These are phyloP conservation scores for Gisinianus flammeolus DNA, from an alignment of 2,888 invertebrate genomes.

Conservation along the genomic window DNA sequence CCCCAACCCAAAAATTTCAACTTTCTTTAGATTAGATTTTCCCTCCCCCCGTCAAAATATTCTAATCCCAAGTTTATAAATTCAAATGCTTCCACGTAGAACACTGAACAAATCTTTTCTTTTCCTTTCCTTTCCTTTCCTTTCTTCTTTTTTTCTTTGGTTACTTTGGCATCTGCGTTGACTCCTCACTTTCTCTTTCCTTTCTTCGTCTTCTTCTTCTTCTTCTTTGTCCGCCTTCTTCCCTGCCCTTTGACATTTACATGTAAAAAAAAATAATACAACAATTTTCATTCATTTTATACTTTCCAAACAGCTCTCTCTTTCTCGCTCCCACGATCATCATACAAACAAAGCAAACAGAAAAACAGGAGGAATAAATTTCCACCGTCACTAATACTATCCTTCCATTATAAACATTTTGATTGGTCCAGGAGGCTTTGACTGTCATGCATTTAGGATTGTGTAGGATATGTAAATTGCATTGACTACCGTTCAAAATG, in stretches of 20 bases:
- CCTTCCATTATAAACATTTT: too few species aligned
- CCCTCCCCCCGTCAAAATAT: neutral
- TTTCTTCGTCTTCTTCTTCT: neutral
- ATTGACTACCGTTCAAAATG: neutral
- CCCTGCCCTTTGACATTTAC: neutral
- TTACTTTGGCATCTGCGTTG: neutral
- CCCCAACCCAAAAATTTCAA: neutral
- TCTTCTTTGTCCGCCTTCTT: neutral
- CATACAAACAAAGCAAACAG: too few species aligned
- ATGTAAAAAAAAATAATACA: neutral
- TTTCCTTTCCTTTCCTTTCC: too few species aligned
- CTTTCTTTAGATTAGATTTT: neutral
- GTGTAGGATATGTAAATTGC: neutral
- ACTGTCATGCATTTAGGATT: neutral
- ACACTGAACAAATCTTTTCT: too few species aligned
- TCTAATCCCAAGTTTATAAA: neutral
- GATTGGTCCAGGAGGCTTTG: too few species aligned
- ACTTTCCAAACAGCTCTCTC: too few species aligned
- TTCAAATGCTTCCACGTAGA: too few species aligned
- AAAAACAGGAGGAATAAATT: neutral
- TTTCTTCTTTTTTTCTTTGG: neutral
- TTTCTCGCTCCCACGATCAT: neutral
- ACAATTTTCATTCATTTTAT: neutral
- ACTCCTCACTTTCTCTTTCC: neutral
- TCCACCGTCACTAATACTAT: too few species aligned